phyloP scores from a whole-genome alignment of 2,113 vertebrate genomes.

The Tinamus guttatus region DNA sequence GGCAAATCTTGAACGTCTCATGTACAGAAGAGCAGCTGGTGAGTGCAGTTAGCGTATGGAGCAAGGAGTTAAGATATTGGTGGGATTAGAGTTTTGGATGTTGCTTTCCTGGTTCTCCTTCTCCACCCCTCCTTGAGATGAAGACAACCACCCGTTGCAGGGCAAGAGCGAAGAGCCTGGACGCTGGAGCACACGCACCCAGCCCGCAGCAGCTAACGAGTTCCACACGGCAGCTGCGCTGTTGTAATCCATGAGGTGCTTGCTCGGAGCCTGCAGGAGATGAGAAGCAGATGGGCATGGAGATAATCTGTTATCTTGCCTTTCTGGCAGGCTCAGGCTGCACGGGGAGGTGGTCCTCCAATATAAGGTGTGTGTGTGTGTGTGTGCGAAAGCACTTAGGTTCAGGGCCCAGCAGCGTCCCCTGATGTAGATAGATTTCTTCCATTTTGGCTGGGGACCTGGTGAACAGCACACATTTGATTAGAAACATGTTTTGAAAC shows the following conservation, averaged over 20 bases:
- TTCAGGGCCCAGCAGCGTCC: not conserved
- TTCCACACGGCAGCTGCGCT: constrained; percentile 38
- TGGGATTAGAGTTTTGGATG: not conserved
- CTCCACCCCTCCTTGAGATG: not conserved
- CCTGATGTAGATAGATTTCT: not conserved
- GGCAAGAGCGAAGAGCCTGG: not conserved
- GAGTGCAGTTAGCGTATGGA: not conserved
- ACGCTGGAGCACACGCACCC: constrained; percentile 11
- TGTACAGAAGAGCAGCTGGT: not conserved
- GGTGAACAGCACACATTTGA: fast-evolving
- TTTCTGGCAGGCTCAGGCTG: not conserved
- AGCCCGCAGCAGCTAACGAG: not conserved
- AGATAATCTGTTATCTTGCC: not conserved
- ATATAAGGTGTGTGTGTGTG: not conserved
- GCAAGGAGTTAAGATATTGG: not conserved
- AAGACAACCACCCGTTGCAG: not conserved
- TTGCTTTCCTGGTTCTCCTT: not conserved
- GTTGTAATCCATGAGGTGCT: not conserved
- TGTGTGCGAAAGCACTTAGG: not conserved
- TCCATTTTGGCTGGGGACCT: no score
- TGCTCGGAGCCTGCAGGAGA: not conserved
- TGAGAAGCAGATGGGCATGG: not conserved
- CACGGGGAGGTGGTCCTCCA: not conserved
- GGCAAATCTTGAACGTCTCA: fast-evolving
- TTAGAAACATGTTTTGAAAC: not conserved